A percentile compares a stretch with the other conserved stretches of the same genome.
Evolutionary conservation across 2,113 vertebrate genomes (phyloP).

Genomic region (Struthio camelus): DNA sequence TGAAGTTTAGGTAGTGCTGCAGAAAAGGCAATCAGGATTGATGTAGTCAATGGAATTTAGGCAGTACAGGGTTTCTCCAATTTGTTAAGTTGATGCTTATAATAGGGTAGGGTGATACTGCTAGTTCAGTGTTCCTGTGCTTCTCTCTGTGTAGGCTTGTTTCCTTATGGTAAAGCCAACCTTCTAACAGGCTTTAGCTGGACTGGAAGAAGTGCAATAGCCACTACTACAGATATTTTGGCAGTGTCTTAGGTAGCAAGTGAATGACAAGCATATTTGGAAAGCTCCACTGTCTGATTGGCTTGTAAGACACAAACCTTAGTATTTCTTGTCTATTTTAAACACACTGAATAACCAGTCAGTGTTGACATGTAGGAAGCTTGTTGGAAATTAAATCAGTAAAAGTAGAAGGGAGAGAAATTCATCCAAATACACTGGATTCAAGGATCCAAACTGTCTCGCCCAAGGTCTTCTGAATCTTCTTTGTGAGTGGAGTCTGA

Average conservation of each 20-base stretch:
- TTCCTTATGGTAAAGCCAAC: not conserved
- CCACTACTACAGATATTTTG: slow-evolving; percentile 5
- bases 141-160: not conserved
- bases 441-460: not conserved
- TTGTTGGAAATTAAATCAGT: not conserved
- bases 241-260: not conserved
- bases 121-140: not conserved
- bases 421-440: not conserved
- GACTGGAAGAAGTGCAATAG: not conserved
- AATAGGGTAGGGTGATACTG: not conserved
- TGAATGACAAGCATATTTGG: slow-evolving; percentile 18
- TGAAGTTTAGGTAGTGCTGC: not conserved
- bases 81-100: not conserved
- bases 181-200: not conserved
- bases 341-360: not conserved
- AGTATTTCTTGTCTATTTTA: slow-evolving; percentile 33
- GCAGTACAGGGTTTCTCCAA: not conserved
- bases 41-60: not conserved
- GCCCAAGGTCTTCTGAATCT: not conserved
- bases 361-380: slow-evolving; percentile 39
- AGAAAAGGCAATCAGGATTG: not conserved
- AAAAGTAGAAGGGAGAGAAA: not conserved
- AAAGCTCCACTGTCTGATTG: not conserved
- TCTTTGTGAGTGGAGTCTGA: not conserved
- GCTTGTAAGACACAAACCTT: not conserved